A percentile compares a stretch with the other conserved stretches of the same genome.
Evolutionary conservation across 2,797 vertebrate species (phyloP).

Genomic region (Gallinago nigripennis): DNA sequence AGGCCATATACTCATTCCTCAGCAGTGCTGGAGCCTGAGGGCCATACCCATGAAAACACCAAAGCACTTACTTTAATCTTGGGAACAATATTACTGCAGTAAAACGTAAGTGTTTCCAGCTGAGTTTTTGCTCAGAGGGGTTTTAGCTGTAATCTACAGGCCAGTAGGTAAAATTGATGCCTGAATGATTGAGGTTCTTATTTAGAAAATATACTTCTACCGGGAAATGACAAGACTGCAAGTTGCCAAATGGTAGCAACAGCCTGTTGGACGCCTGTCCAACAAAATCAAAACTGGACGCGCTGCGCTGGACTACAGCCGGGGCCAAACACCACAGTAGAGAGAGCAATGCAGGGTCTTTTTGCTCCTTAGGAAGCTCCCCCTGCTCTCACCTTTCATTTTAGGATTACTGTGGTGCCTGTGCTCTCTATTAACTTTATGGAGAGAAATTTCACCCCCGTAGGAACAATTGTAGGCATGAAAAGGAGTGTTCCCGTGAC

Average conservation of each 20-base stretch:
- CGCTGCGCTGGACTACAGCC: background rate
- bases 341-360: background rate
- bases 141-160: background rate
- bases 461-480: background rate
- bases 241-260: background rate
- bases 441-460: background rate
- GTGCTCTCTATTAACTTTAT: background rate
- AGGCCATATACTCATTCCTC: background rate
- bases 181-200: background rate
- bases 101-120: background rate
- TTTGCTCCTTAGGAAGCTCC: background rate
- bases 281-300: background rate
- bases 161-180: background rate
- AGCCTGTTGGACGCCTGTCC: fast-evolving
- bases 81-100: background rate
- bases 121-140: background rate
- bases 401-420: background rate
- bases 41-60: background rate
- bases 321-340: background rate
- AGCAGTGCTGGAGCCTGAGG: background rate
- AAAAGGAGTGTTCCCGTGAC: background rate
- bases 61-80: background rate
- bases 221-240: background rate
- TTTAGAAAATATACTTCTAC: background rate
- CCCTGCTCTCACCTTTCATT: background rate